phyloP scores from a whole-genome alignment of 2,797 vertebrate genomes.

The Darevskia mixta region DNA sequence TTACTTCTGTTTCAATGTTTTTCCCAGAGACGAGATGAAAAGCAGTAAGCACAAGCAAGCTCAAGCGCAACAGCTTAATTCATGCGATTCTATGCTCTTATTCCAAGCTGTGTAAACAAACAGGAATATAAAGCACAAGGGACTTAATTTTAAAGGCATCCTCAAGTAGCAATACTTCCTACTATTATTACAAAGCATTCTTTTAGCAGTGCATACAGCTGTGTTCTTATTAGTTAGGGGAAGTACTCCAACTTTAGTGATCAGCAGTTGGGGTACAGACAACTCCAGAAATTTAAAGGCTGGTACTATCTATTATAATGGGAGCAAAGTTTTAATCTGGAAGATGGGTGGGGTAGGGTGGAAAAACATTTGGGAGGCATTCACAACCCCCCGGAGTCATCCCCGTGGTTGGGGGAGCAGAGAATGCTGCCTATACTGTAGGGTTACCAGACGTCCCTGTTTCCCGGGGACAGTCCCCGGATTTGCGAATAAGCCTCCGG shows the following conservation, averaged over 20 bases:
- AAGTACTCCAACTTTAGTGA: neutral
- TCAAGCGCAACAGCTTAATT: neutral
- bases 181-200: neutral
- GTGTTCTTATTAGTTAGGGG: too few species aligned
- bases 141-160: neutral
- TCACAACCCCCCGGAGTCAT: neutral
- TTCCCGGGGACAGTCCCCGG: too few species aligned
- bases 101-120: neutral
- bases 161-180: neutral
- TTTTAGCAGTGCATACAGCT: neutral
- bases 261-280: neutral
- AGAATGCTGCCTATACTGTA: neutral
- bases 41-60: neutral
- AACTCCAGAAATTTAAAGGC: neutral
- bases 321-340: neutral
- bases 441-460: too few species aligned
- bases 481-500: too few species aligned
- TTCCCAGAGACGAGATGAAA: constrained; percentile 11
- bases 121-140: neutral
- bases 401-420: neutral
- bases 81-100: neutral
- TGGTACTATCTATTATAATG: neutral
- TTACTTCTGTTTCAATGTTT: neutral
- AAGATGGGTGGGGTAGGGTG: neutral
- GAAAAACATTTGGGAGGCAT: neutral